phyloP scores from a whole-genome alignment of 1,140 invertebrate genomes.

The Asbolus verrucosus region DNA sequence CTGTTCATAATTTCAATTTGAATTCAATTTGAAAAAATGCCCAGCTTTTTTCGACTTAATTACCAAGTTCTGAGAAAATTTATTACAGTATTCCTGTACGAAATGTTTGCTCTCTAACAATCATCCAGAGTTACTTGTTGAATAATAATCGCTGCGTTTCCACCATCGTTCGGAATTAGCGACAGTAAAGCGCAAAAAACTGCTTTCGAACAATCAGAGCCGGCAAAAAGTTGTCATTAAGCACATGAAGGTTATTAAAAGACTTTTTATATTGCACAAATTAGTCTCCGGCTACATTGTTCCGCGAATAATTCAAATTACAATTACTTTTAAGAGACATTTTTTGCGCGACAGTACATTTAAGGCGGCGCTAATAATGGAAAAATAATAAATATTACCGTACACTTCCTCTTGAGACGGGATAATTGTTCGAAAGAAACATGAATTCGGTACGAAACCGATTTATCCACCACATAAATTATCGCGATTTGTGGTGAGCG shows the following conservation, averaged over 20 bases:
- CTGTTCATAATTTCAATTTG: conserved; percentile 16
- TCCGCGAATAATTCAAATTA: conserved; percentile 37
- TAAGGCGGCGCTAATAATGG: conserved; percentile 15
- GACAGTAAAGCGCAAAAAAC: background rate
- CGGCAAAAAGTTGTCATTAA: conserved; percentile 41
- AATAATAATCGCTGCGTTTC: background rate
- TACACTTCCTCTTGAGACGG: conserved; percentile 29
- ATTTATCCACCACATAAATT: too few species aligned
- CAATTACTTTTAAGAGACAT: conserved; percentile 21
- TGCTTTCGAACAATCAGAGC: conserved; percentile 28
- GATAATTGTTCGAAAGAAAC: too few species aligned
- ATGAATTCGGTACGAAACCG: too few species aligned
- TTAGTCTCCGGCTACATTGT: conserved; percentile 40
- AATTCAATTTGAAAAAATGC: conserved; percentile 14
- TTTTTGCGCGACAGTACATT: conserved; percentile 11
- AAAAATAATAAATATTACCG: conserved; percentile 36
- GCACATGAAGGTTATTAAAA: conserved; percentile 45
- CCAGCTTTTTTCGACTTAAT: conserved; percentile 3
- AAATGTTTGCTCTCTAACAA: too few species aligned
- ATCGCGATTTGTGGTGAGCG: too few species aligned
- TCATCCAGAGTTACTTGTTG: too few species aligned
- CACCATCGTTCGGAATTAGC: background rate
- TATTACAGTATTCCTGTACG: conserved; percentile 8
- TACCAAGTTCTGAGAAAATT: conserved; percentile 19
- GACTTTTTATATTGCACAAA: conserved; percentile 37